Evolutionary conservation across 2,797 vertebrate species (phyloP).

Genomic region (Rhinoraja longicauda): DNA sequence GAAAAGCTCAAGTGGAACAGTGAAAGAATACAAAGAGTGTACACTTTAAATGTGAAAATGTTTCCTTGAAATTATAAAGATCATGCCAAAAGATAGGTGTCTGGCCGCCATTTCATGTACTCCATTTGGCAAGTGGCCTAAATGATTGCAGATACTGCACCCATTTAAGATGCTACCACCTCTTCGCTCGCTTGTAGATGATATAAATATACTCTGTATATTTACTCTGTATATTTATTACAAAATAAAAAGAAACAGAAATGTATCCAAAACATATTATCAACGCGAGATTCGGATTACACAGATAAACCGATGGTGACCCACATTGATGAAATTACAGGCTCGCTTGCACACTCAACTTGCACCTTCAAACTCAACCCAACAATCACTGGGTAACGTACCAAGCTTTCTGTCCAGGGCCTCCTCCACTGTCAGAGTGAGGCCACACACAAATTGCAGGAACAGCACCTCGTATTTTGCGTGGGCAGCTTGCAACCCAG

Average conservation of each 20-base stretch:
- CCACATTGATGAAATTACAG: not conserved
- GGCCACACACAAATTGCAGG: too few relatives aligned
- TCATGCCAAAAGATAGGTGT: not conserved
- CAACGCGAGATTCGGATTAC: not conserved
- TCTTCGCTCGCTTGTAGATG: not conserved
- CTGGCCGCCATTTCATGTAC: not conserved
- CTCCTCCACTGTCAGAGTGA: too few relatives aligned
- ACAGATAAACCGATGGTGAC: not conserved
- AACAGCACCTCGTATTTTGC: too few relatives aligned
- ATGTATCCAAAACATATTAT: not conserved
- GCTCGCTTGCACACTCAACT: not conserved
- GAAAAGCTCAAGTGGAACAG: not conserved
- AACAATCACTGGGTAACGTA: not conserved
- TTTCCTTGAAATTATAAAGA: not conserved
- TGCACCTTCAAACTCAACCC: not conserved
- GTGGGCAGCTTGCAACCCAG: too few relatives aligned
- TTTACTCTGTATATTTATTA: not conserved
- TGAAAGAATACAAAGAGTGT: not conserved
- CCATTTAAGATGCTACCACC: not conserved
- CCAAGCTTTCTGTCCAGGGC: too few relatives aligned
- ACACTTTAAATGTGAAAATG: not conserved
- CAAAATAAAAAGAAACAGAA: not conserved
- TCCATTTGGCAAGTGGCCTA: too few relatives aligned
- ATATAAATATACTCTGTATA: too few relatives aligned
- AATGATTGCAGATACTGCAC: not conserved